Evolutionary conservation across 2,888 invertebrate genomes (phyloP).

Genomic region (Sympetrum striolatum): DNA sequence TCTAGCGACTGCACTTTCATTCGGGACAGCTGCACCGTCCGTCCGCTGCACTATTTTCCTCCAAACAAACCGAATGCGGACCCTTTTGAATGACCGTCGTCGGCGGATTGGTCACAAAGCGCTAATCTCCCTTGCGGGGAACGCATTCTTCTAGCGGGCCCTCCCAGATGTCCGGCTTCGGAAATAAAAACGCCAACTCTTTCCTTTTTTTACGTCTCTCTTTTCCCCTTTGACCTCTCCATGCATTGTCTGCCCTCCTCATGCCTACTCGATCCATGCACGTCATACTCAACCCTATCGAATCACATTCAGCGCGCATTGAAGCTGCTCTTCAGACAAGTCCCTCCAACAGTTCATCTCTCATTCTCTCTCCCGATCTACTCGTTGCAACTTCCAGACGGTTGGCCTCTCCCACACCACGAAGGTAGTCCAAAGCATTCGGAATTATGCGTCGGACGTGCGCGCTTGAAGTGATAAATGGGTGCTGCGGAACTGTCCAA

Average conservation of each 20-base stretch:
- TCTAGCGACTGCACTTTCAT: no score
- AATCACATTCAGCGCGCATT: no score
- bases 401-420: neutral
- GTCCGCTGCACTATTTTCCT: no score
- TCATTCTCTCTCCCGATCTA: neutral
- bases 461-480: no score
- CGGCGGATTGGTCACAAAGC: neutral
- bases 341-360: neutral
- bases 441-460: no score
- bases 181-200: neutral
- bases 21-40: no score
- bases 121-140: neutral
- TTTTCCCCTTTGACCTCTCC: neutral
- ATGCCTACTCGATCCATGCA: no score
- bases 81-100: neutral
- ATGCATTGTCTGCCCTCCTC: neutral
- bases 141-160: neutral
- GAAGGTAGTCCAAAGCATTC: neutral
- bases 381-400: neutral
- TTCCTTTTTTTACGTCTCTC: neutral
- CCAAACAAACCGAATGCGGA: no score
- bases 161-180: neutral
- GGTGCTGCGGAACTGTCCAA: no score
- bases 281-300: no score
- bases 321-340: neutral